phyloP scores from a whole-genome alignment of 2,888 invertebrate species.

The Drosophila infuscata region DNA sequence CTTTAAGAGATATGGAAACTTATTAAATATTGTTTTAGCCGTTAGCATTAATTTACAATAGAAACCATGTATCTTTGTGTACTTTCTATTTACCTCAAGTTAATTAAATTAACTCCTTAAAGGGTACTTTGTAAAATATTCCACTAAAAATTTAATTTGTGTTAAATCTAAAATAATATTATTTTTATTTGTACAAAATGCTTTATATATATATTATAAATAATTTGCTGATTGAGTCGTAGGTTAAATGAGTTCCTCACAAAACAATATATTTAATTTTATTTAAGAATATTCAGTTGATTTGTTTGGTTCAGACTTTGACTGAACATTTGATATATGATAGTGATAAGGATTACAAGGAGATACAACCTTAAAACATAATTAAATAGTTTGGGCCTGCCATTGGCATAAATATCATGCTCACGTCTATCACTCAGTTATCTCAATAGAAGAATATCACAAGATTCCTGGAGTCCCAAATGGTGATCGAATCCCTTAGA shows the following conservation, averaged over 20 bases:
- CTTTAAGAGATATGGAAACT: background rate
- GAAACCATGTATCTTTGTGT: background rate
- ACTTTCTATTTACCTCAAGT: background rate
- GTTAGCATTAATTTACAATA: background rate
- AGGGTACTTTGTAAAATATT: background rate
- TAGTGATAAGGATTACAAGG: conserved; percentile 9
- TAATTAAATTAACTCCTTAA: background rate
- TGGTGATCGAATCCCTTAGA: conserved; percentile 85
- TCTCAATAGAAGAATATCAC: conserved; percentile 67
- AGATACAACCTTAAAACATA: conserved; percentile 2
- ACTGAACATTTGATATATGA: conserved; percentile 22
- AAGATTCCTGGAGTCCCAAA: conserved; percentile 46
- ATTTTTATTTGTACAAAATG: conserved; percentile 41
- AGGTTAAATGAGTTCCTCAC: conserved; percentile 25
- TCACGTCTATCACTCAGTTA: conserved; percentile 66
- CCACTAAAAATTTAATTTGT: background rate
- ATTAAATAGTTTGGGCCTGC: conserved; percentile 44
- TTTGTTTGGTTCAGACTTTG: conserved; percentile 71
- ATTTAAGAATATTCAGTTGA: conserved; percentile 49
- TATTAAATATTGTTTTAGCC: background rate
- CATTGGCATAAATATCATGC: conserved; percentile 28
- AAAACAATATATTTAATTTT: conserved; percentile 19
- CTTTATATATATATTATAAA: conserved; percentile 18
- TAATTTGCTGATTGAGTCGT: conserved; percentile 33
- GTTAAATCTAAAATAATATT: background rate